Evolutionary conservation across 2,797 vertebrate genomes (phyloP).

Genomic region (Rhincodon typus): DNA sequence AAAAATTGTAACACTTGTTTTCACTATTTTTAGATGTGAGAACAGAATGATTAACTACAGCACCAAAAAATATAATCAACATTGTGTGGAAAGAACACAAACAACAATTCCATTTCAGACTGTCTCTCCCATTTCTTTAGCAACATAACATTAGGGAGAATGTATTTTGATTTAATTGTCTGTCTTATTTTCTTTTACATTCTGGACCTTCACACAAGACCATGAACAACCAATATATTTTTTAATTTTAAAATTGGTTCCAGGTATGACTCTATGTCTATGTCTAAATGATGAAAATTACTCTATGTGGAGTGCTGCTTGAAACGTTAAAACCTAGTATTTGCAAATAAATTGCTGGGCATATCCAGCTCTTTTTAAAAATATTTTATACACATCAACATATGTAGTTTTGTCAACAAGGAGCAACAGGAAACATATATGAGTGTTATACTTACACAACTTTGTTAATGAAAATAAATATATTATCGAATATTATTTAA

Average conservation of each 20-base stretch:
- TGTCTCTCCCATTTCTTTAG: neutral
- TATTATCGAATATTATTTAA: neutral
- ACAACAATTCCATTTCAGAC: neutral
- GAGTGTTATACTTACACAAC: neutral
- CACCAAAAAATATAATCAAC: neutral
- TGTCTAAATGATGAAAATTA: too few relatives aligned
- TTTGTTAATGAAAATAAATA: neutral
- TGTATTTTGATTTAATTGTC: neutral
- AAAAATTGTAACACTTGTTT: neutral
- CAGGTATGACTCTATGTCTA: too few relatives aligned
- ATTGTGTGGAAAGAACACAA: neutral
- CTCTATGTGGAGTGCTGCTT: too few relatives aligned
- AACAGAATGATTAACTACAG: neutral
- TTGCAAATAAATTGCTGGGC: neutral
- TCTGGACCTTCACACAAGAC: neutral
- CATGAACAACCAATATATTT: neutral
- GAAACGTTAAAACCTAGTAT: neutral
- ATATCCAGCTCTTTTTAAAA: neutral
- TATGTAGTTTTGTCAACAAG: neutral
- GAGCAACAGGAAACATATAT: neutral
- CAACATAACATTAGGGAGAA: neutral
- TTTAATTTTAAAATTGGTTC: neutral
- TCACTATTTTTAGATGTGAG: neutral
- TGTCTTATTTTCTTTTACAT: neutral
- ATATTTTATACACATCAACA: neutral